These are phyloP conservation scores for western clawed frog (Xenopus tropicalis) DNA, from an alignment of 2,113 vertebrate species.

Conservation along the genomic window DNA sequence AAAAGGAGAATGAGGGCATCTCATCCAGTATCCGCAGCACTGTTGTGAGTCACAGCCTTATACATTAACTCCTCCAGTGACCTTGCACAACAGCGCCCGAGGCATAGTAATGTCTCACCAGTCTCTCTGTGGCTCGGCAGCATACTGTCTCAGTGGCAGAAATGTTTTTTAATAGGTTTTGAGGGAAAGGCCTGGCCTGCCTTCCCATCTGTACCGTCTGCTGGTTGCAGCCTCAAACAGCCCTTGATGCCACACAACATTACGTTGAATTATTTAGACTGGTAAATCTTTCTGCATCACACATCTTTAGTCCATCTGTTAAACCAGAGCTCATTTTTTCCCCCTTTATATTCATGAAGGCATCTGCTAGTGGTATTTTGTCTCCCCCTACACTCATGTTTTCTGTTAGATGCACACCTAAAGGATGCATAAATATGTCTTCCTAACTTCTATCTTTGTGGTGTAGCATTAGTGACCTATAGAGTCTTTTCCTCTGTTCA, in stretches of 20 bases:
- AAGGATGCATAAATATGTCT: constrained; percentile 1
- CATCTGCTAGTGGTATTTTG: constrained; percentile 70
- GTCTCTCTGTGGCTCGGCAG: constrained; percentile 55
- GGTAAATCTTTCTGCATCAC: constrained; percentile 75
- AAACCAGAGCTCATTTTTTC: constrained; percentile 66
- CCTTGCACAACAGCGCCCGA: constrained; percentile 65
- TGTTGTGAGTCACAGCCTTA: constrained; percentile 51
- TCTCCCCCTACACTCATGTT: constrained; percentile 66
- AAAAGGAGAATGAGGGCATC: background rate
- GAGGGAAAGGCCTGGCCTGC: constrained; percentile 71
- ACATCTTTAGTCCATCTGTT: constrained; percentile 80
- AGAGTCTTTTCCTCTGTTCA: background rate
- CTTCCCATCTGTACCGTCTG: constrained; percentile 78
- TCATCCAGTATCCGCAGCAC: background rate
- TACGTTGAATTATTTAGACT: constrained; percentile 75
- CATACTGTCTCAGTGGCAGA: constrained; percentile 67
- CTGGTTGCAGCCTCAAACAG: constrained; percentile 61
- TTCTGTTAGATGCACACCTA: constrained; percentile 57
- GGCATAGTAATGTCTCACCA: constrained; percentile 60
- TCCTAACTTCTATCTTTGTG: background rate
- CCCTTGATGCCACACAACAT: constrained; percentile 67
- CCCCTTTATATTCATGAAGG: constrained; percentile 68
- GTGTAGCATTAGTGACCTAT: constrained; percentile 7
- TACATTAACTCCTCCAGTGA: constrained; percentile 58
- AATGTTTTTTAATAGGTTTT: constrained; percentile 68